Evolutionary conservation across 2,888 invertebrate genomes (phyloP), one percentile per base, ranked within the genome.

Genomic region (Ecliptopera silaceata): DNA sequence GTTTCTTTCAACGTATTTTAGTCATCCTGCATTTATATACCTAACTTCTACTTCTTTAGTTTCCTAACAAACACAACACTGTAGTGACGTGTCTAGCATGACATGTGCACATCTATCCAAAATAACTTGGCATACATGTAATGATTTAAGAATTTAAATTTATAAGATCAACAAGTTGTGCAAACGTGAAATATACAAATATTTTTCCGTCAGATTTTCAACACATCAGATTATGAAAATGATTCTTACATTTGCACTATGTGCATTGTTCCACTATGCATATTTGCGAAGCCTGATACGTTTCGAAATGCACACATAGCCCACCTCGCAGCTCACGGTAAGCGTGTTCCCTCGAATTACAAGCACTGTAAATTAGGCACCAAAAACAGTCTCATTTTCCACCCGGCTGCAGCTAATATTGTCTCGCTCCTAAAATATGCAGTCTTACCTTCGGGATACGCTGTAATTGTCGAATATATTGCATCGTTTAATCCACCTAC

Each of bases 351-450:
- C 75, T 71, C 78, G 77, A 84, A 82, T 84, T 82, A 84, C 81
- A 78, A 75, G 75, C 82, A 79, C 80, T 82, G 82, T 89, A 88
- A 88, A 88, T 88, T 87, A 87, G 79, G 73, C 75, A 80, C 84
- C 85, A 86, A 88, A 87, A 87, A 84, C 88, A 83, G 87, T 86
- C 84, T 86, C 84, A 81, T 88, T 88, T 93, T 93, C 93, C 93
- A 88, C 91, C 88, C 92, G 88, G 92, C 92, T 80, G 82, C 82
- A 81, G 83, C 88, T 89, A 90, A 90, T 88, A 89, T 88, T 86
- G 90, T 88, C 88, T 88, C 85, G 80, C 77, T 78, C 72, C 78
- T 86, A 75, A 89, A 87, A 87, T 87, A 88, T 88, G 84, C 86
- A 84, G 77, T 71, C 82, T 85, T 84, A 90, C 90, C 90, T 89